These are phyloP conservation scores for Orientallactaga sibirica DNA, from an alignment of 2,797 vertebrate genomes.

Conservation along the genomic window DNA sequence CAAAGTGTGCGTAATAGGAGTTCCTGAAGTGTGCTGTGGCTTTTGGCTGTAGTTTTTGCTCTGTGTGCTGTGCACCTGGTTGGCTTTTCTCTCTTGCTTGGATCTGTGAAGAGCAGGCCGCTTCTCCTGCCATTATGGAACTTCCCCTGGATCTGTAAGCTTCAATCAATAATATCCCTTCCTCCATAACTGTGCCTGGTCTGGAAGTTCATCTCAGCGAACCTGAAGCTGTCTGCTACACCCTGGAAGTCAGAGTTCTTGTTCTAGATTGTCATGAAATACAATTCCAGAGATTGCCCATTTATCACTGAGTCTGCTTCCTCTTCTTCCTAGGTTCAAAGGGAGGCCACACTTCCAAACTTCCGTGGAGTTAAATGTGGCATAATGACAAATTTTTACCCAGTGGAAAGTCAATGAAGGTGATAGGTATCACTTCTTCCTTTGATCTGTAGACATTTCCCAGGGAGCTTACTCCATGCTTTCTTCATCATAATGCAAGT, in stretches of 20 bases:
- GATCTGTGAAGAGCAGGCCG: too few species aligned
- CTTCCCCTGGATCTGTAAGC: too few species aligned
- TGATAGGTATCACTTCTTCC: neutral
- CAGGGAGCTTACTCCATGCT: neutral
- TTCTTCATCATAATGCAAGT: neutral
- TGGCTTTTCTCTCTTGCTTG: too few species aligned
- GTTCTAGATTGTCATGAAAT: neutral
- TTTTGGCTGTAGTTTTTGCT: too few species aligned
- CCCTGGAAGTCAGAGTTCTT: neutral
- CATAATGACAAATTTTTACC: neutral
- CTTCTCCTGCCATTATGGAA: too few species aligned
- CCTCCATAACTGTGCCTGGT: too few species aligned
- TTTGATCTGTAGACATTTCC: neutral
- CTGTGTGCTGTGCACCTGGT: too few species aligned
- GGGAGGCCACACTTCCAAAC: neutral
- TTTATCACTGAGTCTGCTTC: slow-evolving; percentile 1
- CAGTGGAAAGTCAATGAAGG: neutral
- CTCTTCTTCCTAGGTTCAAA: neutral
- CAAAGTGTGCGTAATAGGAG: too few species aligned
- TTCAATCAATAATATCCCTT: too few species aligned
- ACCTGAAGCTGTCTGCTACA: too few species aligned
- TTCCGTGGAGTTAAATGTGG: neutral
- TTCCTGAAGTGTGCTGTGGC: too few species aligned
- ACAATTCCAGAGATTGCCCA: neutral
- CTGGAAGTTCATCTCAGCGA: too few species aligned